Percentiles rank a stretch among this genome's conserved stretches.
Evolutionary conservation across 2,888 invertebrate species (phyloP).

Genomic region (Galeopsomyia nigrocyanea): DNA sequence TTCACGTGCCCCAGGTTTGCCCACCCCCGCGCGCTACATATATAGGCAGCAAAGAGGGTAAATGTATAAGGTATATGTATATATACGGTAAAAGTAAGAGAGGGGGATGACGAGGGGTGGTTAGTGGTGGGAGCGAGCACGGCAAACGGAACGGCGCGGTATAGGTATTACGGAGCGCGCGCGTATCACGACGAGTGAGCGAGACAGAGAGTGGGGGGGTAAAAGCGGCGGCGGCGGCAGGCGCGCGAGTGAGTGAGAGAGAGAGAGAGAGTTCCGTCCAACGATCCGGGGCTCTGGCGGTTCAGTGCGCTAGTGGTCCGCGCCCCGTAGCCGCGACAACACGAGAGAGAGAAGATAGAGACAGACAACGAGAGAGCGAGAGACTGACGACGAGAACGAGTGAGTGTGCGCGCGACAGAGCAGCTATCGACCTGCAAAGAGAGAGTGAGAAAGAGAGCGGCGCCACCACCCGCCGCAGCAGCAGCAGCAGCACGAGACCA

Average conservation of each 20-base stretch:
- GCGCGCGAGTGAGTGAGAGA: constrained; percentile 4
- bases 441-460: not conserved
- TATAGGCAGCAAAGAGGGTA: not conserved
- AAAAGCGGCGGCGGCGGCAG: constrained; percentile 14
- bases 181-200: constrained; percentile 19
- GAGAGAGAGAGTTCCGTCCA: constrained; percentile 63
- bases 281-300: constrained; percentile 66
- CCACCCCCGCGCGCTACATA: too few species aligned
- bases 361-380: constrained; percentile 21
- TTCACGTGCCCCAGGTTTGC: too few species aligned
- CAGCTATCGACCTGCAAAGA: constrained; percentile 29
- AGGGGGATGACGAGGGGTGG: constrained; percentile 3
- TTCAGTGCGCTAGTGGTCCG: constrained; percentile 67
- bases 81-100: too few species aligned
- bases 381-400: constrained; percentile 9
- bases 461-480: not conserved
- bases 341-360: constrained; percentile 41
- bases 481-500: too few species aligned
- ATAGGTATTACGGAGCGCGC: constrained; percentile 10
- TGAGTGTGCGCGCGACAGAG: constrained; percentile 8
- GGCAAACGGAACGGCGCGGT: constrained; percentile 64
- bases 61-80: too few species aligned
- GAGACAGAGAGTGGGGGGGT: constrained; percentile 6
- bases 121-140: constrained; percentile 58
- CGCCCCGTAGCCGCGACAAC: constrained; percentile 66